Conservation (phyloP, 2,113 vertebrate genomes). For the Campylomormyrus numenius region DNA sequence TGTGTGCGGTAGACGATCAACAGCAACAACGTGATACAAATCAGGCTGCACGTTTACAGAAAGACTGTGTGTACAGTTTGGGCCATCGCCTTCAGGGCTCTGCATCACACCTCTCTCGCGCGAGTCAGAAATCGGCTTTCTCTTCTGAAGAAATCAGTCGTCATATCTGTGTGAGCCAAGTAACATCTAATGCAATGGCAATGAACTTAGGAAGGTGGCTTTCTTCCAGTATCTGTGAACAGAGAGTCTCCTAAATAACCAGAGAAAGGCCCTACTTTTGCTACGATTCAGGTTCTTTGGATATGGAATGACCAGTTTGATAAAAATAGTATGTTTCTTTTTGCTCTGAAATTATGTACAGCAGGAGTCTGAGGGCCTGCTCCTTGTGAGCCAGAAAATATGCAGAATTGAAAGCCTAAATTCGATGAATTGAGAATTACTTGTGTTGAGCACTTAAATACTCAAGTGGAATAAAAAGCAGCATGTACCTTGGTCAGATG, state of each 20-base stretch:
- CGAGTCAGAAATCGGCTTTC: not conserved
- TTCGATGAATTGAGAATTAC: not conserved
- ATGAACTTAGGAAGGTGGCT: not conserved
- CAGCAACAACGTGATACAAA: not conserved
- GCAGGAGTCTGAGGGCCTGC: not conserved
- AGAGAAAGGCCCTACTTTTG: not conserved
- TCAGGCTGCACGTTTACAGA: not conserved
- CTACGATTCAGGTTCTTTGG: not conserved
- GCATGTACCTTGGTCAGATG: not conserved
- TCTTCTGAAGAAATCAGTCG: not conserved
- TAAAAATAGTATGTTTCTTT: not conserved
- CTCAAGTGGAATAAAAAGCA: not conserved
- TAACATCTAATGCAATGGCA: not conserved
- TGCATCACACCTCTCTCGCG: not conserved
- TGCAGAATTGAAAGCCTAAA: not conserved
- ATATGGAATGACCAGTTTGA: not conserved
- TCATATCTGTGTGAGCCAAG: not conserved
- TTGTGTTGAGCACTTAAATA: not conserved
- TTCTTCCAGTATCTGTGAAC: not conserved
- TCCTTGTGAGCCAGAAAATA: not conserved
- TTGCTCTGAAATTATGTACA: not conserved
- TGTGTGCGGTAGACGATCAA: constrained; percentile 4
- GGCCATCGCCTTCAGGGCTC: not conserved
- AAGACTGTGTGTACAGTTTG: too few species aligned
- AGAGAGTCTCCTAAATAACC: not conserved